A percentile compares a stretch with the other conserved stretches of the same genome.
These are phyloP conservation scores for Nyctereutes procyonoides DNA, from an alignment of 2,113 vertebrate genomes.

Conservation along the genomic window DNA sequence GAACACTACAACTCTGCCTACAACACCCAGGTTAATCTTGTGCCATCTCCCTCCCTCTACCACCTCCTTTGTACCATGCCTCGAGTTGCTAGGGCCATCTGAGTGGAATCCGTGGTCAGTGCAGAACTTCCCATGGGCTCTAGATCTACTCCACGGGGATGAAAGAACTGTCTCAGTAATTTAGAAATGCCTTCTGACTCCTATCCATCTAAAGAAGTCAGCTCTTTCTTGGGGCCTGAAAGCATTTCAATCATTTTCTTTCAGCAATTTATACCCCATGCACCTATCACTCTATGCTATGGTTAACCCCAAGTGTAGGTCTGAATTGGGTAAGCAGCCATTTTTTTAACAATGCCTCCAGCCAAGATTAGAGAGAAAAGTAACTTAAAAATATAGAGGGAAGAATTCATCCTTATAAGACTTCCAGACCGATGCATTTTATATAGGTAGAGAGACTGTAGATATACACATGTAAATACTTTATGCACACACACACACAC, in stretches of 20 bases:
- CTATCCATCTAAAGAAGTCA: background rate
- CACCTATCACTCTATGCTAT: background rate
- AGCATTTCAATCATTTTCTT: constrained; percentile 55
- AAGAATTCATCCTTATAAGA: constrained; percentile 16
- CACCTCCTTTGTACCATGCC: too few species aligned
- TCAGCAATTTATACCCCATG: constrained; percentile 22
- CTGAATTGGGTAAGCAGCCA: constrained; percentile 13
- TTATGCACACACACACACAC: background rate
- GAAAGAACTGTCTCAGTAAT: constrained; percentile 20
- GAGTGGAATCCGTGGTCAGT: background rate
- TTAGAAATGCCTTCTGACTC: background rate
- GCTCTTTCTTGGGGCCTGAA: constrained; percentile 15
- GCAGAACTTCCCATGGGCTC: background rate
- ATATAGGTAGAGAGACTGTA: background rate
- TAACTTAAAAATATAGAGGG: constrained; percentile 39
- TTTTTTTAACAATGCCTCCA: constrained; percentile 13
- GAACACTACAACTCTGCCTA: background rate
- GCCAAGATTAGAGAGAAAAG: constrained; percentile 50
- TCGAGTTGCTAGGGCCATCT: background rate
- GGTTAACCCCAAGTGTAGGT: background rate
- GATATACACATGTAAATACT: background rate
- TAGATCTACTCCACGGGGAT: background rate
- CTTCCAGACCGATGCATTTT: constrained; percentile 42
- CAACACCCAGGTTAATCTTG: background rate
- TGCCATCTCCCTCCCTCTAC: background rate